phyloP scores from a whole-genome alignment of 2,797 vertebrate species.

The Tympanoctomys barrerae region DNA sequence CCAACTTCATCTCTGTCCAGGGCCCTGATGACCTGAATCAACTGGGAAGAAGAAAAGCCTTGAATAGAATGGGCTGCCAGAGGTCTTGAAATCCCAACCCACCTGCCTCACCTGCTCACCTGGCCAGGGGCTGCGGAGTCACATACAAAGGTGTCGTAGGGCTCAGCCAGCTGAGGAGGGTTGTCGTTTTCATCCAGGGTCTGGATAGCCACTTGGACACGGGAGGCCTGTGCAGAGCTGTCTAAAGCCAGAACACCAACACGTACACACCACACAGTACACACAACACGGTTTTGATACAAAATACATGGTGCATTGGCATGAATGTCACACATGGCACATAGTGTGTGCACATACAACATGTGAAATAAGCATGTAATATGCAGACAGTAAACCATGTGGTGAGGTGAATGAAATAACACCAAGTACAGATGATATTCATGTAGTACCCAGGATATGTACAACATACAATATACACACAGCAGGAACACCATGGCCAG shows the following conservation, averaged over 20 bases:
- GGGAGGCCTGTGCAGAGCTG: slow-evolving; percentile 93
- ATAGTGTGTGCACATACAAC: too few relatives aligned
- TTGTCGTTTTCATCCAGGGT: slow-evolving; percentile 96
- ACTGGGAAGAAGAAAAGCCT: slow-evolving; percentile 84
- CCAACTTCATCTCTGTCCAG: slow-evolving; percentile 94
- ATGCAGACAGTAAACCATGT: not conserved
- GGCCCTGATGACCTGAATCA: slow-evolving; percentile 94
- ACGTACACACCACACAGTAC: not conserved
- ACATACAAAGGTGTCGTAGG: slow-evolving; percentile 93
- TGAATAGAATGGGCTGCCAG: slow-evolving; percentile 23
- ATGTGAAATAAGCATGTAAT: not conserved
- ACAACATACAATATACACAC: not conserved
- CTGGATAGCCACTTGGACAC: slow-evolving; percentile 92
- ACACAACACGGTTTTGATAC: not conserved
- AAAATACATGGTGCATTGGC: not conserved
- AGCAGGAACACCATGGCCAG: not conserved
- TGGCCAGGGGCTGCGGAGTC: slow-evolving; percentile 92
- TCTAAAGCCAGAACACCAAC: slow-evolving; percentile 88
- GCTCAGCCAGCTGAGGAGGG: slow-evolving; percentile 92
- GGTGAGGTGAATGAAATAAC: not conserved
- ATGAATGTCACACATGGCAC: not conserved
- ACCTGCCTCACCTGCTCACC: slow-evolving; percentile 85
- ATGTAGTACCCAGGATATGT: not conserved
- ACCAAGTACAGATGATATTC: not conserved
- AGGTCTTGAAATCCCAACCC: not conserved